These are phyloP conservation scores for Sula dactylatra DNA, from an alignment of 2,113 vertebrate species.

Conservation along the genomic window DNA sequence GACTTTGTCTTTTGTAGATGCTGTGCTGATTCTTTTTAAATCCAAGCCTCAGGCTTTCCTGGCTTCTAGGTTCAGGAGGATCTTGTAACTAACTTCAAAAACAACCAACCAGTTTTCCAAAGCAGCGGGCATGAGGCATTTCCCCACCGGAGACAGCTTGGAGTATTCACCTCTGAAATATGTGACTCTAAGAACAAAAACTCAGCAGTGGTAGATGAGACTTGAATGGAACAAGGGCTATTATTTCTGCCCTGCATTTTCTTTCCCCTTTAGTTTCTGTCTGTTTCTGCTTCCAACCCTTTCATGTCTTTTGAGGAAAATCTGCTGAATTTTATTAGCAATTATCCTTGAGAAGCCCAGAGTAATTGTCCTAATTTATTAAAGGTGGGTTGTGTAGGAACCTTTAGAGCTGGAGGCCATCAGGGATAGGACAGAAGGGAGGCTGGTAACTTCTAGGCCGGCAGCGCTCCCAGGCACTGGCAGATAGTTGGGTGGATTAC, in stretches of 20 bases:
- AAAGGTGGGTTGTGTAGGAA: slow-evolving; percentile 13
- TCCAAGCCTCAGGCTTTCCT: not conserved
- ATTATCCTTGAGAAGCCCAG: not conserved
- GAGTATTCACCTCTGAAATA: slow-evolving; percentile 36
- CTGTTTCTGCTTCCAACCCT: slow-evolving; percentile 9
- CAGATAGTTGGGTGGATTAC: slow-evolving; percentile 28
- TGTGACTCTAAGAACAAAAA: slow-evolving; percentile 42
- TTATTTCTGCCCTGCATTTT: slow-evolving; percentile 52
- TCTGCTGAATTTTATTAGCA: slow-evolving; percentile 36
- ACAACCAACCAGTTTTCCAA: not conserved
- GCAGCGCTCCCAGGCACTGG: not conserved
- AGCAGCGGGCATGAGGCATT: not conserved
- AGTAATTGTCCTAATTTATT: slow-evolving; percentile 48
- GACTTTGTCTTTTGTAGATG: not conserved
- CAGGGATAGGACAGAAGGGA: not conserved
- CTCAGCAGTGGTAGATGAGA: slow-evolving; percentile 21
- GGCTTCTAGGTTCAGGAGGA: not conserved
- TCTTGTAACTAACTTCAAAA: not conserved
- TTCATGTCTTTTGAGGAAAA: slow-evolving; percentile 39
- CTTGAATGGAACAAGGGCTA: slow-evolving; percentile 23
- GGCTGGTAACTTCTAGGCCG: not conserved
- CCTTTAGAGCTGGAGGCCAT: not conserved
- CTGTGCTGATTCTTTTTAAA: not conserved
- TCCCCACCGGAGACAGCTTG: not conserved
- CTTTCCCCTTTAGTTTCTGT: slow-evolving; percentile 28